These are phyloP conservation scores for Neelides sp. DNA, from an alignment of 1,140 invertebrate species.

Conservation along the genomic window DNA sequence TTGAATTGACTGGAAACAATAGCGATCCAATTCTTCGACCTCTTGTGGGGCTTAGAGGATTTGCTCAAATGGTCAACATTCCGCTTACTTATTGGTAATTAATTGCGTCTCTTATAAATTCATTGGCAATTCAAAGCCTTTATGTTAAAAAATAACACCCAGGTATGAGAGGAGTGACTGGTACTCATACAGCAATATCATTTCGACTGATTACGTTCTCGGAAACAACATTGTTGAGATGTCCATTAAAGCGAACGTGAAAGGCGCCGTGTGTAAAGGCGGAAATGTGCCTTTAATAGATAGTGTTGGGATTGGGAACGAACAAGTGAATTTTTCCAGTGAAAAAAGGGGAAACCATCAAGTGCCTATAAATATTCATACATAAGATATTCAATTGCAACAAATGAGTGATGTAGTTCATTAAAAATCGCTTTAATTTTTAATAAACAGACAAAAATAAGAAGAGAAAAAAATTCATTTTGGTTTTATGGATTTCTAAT, in stretches of 20 bases:
- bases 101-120: too few species aligned
- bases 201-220: slow-evolving; percentile 63
- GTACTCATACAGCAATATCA: slow-evolving; percentile 45
- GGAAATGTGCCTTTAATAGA: too few species aligned
- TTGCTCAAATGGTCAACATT: slow-evolving; percentile 54
- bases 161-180: slow-evolving; percentile 50
- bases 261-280: slow-evolving; percentile 18
- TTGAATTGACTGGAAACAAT: slow-evolving; percentile 46
- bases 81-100: slow-evolving; percentile 49
- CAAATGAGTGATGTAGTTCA: slow-evolving; percentile 1
- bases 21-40: slow-evolving; percentile 33
- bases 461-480: background rate
- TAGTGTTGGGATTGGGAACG: too few species aligned
- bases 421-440: background rate
- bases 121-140: too few species aligned
- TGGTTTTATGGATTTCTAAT: background rate
- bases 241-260: slow-evolving; percentile 18
- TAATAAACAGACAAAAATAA: background rate
- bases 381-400: background rate
- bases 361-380: background rate
- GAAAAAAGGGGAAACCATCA: background rate
- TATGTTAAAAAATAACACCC: too few species aligned
- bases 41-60: slow-evolving; percentile 47
- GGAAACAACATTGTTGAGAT: slow-evolving; percentile 53
- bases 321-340: background rate